phyloP scores from a whole-genome alignment of 2,888 invertebrate genomes.

The Zygaena filipendulae region DNA sequence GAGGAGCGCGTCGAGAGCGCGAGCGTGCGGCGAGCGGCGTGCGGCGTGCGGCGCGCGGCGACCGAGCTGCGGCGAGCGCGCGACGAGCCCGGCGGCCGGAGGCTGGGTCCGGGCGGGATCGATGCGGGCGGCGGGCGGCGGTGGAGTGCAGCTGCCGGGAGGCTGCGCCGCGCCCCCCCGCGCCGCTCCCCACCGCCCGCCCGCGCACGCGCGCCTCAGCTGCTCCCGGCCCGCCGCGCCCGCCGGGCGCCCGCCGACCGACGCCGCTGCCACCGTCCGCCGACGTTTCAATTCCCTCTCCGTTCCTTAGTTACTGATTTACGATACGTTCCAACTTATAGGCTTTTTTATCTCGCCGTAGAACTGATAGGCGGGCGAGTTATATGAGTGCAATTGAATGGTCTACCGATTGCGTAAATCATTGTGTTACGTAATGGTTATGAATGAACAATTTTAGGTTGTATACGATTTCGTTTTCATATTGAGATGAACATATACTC shows the following conservation, averaged over 20 bases:
- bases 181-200: slow-evolving; percentile 23
- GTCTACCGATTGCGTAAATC: no score
- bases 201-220: slow-evolving; percentile 20
- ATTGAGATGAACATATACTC: no score
- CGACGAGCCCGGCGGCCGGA: slow-evolving; percentile 35
- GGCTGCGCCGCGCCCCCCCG: slow-evolving; percentile 32
- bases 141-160: slow-evolving; percentile 63
- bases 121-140: slow-evolving; percentile 65
- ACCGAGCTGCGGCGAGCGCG: slow-evolving; percentile 35
- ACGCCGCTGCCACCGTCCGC: slow-evolving; percentile 22
- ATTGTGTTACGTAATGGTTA: no score
- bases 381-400: no score
- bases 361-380: no score
- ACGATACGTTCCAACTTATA: slow-evolving; percentile 31
- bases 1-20: slow-evolving; percentile 12
- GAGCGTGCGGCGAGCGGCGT: slow-evolving; percentile 28
- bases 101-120: slow-evolving; percentile 56
- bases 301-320: slow-evolving; percentile 51
- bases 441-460: no score
- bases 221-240: slow-evolving; percentile 20
- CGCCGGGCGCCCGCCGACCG: slow-evolving; percentile 20
- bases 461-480: no score
- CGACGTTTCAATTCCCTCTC: slow-evolving; percentile 47
- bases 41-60: slow-evolving; percentile 29
- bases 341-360: slow-evolving; percentile 22